Evolutionary conservation across 2,113 vertebrate genomes (phyloP), one percentile per base, ranked within the genome.

Genomic region (Perccottus glenii): DNA sequence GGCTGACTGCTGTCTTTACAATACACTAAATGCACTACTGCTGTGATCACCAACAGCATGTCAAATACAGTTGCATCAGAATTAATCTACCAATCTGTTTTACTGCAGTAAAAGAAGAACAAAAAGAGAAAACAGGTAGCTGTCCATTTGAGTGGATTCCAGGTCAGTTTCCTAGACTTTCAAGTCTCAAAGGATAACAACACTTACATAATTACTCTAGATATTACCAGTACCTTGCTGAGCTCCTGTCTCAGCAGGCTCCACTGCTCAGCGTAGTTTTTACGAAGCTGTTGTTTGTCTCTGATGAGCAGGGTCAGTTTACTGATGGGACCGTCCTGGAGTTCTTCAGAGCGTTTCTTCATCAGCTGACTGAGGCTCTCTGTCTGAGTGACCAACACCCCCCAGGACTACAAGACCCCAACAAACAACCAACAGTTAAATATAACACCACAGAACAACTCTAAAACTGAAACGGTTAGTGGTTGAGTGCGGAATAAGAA

Each of bases 281-380:
- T 96, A 35, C 94, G 94, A 52, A 99, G 92, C 82, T 96, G 97
- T 90, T 98, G 97, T 83, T 98, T 98, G 90, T 96, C 95, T 0
- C 93, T 93, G 78, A 99, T 96, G 53, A 99, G 94, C 73, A 96
- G 81, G 11, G 92, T 94, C 53, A 99, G 88, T 80, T 96, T 98
- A 92, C 92, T 95, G 81, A 99, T 90, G 0, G 98, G 98, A 32
- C 97, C 97, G 0, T 93, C 83, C 12, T 75, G 83, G 88, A 99
- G 90, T 14, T 96, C 95, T 56, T 99, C 96, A 0, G 96, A 95
- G 0, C 94, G 94, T 64, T 90, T 95, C 73, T 91, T 92, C 81
- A 99, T 92, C 69, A 94, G 44, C 38, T 94, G 93, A 87, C 96
- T 98, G 84, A 99, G 89, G 0, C 64, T 81, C 86, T 98, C 96